A percentile compares a stretch with the other conserved stretches of the same genome.
These are phyloP conservation scores for Australoheros facetus DNA, from an alignment of 2,797 vertebrate species.

Conservation along the genomic window DNA sequence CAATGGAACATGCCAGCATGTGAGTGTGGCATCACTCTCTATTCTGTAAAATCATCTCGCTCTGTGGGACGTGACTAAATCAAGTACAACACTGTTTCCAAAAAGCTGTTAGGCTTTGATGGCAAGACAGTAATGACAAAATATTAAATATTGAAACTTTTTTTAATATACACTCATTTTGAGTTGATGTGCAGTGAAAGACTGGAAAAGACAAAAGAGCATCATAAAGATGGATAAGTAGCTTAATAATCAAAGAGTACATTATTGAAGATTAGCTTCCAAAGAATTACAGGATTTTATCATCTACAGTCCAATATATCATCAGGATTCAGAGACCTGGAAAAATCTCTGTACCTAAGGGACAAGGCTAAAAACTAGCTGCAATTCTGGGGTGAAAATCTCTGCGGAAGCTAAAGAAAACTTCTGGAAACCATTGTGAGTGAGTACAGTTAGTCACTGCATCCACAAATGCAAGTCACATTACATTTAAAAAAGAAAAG, in stretches of 20 bases:
- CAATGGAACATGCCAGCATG: constrained; percentile 52
- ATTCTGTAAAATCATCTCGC: constrained; percentile 62
- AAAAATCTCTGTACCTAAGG: not conserved
- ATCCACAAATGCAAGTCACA: not conserved
- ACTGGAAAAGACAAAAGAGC: not conserved
- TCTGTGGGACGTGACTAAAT: constrained; percentile 51
- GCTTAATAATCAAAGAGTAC: not conserved
- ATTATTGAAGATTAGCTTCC: not conserved
- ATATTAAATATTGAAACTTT: not conserved
- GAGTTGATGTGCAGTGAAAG: not conserved
- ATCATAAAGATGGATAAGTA: not conserved
- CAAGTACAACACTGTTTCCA: constrained; percentile 6
- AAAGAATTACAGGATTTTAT: not conserved
- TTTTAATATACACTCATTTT: not conserved
- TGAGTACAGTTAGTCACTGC: not conserved
- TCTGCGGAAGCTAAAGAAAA: not conserved
- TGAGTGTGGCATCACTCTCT: constrained; percentile 35
- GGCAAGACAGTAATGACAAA: not conserved
- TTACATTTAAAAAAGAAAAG: not conserved
- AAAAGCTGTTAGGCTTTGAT: not conserved
- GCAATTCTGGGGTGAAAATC: not conserved
- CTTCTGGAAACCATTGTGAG: not conserved
- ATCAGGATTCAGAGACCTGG: not conserved
- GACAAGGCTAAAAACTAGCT: not conserved
- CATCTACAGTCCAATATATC: not conserved